Conservation (phyloP, 2,888 invertebrate species). For the Ferrisia virgata region DNA sequence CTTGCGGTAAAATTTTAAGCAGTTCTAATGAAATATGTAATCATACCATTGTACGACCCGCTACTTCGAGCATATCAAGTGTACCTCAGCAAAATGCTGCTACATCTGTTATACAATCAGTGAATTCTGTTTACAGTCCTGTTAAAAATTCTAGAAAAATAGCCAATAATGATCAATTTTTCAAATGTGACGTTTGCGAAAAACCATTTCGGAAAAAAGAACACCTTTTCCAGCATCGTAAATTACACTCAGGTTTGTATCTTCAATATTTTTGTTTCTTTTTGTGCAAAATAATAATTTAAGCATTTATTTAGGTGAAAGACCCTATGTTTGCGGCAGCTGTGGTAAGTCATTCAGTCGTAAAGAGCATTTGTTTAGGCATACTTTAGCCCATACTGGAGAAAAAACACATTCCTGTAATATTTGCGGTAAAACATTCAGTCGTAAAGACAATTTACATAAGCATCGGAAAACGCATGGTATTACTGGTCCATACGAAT, state of each 20-base stretch:
- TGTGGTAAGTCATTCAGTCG: constrained; percentile 67
- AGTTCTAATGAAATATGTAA: constrained; percentile 45
- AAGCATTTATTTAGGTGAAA: constrained; percentile 52
- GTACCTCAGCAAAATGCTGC: constrained; percentile 34
- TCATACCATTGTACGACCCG: constrained; percentile 41
- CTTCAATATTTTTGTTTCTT: background rate
- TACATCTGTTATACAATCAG: constrained; percentile 18
- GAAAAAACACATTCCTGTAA: constrained; percentile 53
- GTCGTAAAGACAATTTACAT: constrained; percentile 58
- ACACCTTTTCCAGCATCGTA: constrained; percentile 66
- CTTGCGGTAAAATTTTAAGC: constrained; percentile 47
- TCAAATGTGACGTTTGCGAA: constrained; percentile 60
- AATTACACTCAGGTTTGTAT: constrained; percentile 61
- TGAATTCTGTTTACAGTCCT: background rate
- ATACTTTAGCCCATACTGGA: constrained; percentile 66
- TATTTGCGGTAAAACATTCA: constrained; percentile 54
- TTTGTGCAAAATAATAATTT: background rate
- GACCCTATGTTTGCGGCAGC: constrained; percentile 65
- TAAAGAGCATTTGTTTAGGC: constrained; percentile 67
- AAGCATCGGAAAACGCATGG: constrained; percentile 61
- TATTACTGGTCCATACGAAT: constrained; percentile 55
- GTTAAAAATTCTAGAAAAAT: background rate
- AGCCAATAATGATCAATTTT: constrained; percentile 9
- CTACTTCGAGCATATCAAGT: background rate
- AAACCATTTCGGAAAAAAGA: constrained; percentile 68